A percentile compares a stretch with the other conserved stretches of the same genome.
phyloP scores from a whole-genome alignment of 2,797 vertebrate genomes.

The Acanthurus lineatus region DNA sequence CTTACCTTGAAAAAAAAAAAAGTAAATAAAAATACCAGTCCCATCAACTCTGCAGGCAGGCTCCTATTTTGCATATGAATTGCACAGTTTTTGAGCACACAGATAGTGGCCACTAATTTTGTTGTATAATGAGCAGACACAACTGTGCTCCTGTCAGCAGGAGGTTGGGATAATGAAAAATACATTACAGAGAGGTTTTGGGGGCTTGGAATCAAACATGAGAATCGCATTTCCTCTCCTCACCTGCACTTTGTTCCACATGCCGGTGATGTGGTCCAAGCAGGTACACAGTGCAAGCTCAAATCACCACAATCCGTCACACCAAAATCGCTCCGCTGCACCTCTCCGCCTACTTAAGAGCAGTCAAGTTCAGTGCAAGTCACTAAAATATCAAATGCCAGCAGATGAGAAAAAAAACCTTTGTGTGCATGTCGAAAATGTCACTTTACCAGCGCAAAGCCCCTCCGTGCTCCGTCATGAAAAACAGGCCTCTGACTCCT shows the following conservation, averaged over 20 bases:
- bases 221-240: background rate
- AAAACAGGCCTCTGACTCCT: conserved; percentile 50
- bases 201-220: background rate
- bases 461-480: conserved; percentile 38
- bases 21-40: background rate
- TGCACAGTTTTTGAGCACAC: background rate
- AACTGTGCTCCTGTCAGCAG: background rate
- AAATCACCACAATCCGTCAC: conserved; percentile 41
- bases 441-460: conserved; percentile 40
- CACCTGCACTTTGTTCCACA: background rate
- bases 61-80: background rate
- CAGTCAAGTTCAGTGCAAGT: conserved; percentile 58
- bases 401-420: conserved; percentile 31
- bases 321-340: conserved; percentile 35
- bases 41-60: background rate
- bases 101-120: background rate
- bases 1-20: background rate
- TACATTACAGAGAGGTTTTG: background rate
- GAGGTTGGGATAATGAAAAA: conserved; percentile 11
- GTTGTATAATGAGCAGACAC: background rate
- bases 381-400: conserved; percentile 54
- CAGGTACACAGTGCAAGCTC: conserved; percentile 7
- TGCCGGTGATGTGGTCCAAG: conserved; percentile 5
- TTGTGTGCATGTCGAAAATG: conserved; percentile 51
- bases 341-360: conserved; percentile 33